Conservation (phyloP, 2,888 invertebrate genomes). For the Sesia bembeciformis region DNA sequence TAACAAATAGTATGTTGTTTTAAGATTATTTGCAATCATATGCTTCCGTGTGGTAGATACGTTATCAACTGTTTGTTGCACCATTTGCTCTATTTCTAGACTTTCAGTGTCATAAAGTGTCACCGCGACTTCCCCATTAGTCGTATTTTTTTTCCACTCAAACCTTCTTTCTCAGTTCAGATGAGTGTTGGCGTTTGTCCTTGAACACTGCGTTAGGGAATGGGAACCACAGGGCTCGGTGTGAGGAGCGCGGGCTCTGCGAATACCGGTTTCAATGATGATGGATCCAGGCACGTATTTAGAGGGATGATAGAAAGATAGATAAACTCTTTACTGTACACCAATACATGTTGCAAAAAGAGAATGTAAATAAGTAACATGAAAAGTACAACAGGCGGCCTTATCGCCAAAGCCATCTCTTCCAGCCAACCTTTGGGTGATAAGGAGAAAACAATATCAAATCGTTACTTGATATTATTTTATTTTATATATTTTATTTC, state of each 20-base stretch:
- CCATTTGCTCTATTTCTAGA: too few relatives aligned
- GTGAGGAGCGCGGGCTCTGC: slow-evolving; percentile 73
- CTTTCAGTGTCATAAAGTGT: slow-evolving; percentile 4
- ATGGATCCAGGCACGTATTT: slow-evolving; percentile 4
- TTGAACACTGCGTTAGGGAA: slow-evolving; percentile 75
- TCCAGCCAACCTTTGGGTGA: too few relatives aligned
- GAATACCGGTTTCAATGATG: slow-evolving; percentile 34
- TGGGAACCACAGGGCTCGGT: slow-evolving; percentile 76
- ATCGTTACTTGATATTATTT: neutral
- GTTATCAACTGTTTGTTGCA: too few relatives aligned
- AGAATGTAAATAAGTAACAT: too few relatives aligned
- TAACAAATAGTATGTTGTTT: too few relatives aligned
- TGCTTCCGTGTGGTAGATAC: too few relatives aligned
- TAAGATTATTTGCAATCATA: too few relatives aligned
- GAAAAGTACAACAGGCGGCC: too few relatives aligned
- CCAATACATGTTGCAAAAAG: too few relatives aligned
- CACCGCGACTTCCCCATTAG: slow-evolving; percentile 7
- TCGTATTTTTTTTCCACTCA: slow-evolving; percentile 20
- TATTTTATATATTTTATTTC: too few relatives aligned
- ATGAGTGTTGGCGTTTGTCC: slow-evolving; percentile 63
- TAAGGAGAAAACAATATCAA: neutral
- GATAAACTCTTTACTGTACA: too few relatives aligned
- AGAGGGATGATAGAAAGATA: neutral
- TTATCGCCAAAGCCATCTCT: too few relatives aligned
- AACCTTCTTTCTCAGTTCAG: slow-evolving; percentile 69